A percentile compares a stretch with the other conserved stretches of the same genome.
Evolutionary conservation across 2,797 vertebrate genomes (phyloP).

Genomic region (Enteromius thamalakanensis): DNA sequence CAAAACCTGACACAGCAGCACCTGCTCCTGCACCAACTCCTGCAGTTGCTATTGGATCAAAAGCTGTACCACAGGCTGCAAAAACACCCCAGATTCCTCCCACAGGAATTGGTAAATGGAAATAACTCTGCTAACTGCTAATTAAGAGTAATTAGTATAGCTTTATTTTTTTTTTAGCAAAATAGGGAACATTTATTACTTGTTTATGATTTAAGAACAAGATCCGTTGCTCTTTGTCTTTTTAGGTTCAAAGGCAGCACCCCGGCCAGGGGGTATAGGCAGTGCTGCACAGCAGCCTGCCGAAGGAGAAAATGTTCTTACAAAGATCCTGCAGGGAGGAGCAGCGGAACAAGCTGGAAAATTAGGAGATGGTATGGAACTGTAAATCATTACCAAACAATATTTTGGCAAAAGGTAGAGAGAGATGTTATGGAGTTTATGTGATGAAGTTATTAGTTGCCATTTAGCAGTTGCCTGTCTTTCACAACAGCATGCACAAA

Average conservation of each 20-base stretch:
- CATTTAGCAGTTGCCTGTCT: slow-evolving; percentile 36
- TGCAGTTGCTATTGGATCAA: slow-evolving; percentile 71
- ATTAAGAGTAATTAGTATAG: neutral
- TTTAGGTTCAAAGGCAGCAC: slow-evolving; percentile 84
- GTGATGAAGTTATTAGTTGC: slow-evolving; percentile 22
- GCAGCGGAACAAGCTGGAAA: slow-evolving; percentile 98
- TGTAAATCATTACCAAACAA: slow-evolving; percentile 28
- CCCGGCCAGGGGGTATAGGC: slow-evolving; percentile 81
- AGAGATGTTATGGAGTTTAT: slow-evolving; percentile 16
- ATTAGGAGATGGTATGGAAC: slow-evolving; percentile 90
- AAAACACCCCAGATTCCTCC: slow-evolving; percentile 81
- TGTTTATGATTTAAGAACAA: neutral
- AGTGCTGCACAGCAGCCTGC: slow-evolving; percentile 79
- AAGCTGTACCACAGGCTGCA: slow-evolving; percentile 74
- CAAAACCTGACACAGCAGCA: slow-evolving; percentile 79
- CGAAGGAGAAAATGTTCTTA: slow-evolving; percentile 92
- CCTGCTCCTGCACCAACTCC: slow-evolving; percentile 68
- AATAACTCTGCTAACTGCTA: neutral
- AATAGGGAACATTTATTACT: neutral
- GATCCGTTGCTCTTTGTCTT: neutral
- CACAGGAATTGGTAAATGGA: slow-evolving; percentile 85
- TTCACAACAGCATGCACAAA: slow-evolving; percentile 16
- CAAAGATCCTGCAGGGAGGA: slow-evolving; percentile 94
- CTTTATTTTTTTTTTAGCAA: neutral
- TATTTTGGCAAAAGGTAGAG: slow-evolving; percentile 2